Percentiles rank a stretch among this genome's conserved stretches.
Evolutionary conservation across 2,888 invertebrate genomes (phyloP).

Genomic region (Eilema sororculum): DNA sequence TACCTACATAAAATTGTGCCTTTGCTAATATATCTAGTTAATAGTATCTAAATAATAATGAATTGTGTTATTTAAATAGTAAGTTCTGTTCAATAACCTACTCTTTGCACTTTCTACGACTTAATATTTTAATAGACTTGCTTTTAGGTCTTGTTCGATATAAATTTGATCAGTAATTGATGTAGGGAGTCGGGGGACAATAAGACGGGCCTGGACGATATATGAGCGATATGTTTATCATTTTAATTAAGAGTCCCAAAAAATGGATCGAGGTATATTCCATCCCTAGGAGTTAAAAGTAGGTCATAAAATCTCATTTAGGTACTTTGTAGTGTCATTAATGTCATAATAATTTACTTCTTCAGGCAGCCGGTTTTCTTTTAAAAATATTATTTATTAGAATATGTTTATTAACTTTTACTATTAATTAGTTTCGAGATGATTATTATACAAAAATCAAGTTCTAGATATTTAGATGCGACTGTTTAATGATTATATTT

Average conservation of each 20-base stretch:
- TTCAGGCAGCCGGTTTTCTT: neutral
- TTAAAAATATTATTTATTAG: neutral
- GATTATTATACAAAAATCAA: neutral
- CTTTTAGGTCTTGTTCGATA: neutral
- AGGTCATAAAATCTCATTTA: slow-evolving; percentile 3
- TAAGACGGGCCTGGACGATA: too few species aligned
- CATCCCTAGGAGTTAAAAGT: neutral
- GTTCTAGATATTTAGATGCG: neutral
- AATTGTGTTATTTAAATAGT: too few species aligned
- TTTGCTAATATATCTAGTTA: too few species aligned
- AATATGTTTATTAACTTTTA: neutral
- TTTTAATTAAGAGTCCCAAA: too few species aligned
- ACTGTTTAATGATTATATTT: neutral
- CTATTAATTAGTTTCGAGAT: neutral
- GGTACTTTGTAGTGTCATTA: neutral
- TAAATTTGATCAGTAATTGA: neutral
- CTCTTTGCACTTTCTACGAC: too few species aligned
- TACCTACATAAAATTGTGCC: too few species aligned
- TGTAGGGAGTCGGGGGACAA: neutral
- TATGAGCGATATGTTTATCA: too few species aligned
- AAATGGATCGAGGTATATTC: neutral
- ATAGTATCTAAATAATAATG: too few species aligned
- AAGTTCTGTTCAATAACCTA: too few species aligned
- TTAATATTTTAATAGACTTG: too few species aligned
- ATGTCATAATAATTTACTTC: neutral